A percentile compares a stretch with the other conserved stretches of the same genome.
Conservation (phyloP, 2,888 invertebrate genomes). For the Apodemia zela region DNA sequence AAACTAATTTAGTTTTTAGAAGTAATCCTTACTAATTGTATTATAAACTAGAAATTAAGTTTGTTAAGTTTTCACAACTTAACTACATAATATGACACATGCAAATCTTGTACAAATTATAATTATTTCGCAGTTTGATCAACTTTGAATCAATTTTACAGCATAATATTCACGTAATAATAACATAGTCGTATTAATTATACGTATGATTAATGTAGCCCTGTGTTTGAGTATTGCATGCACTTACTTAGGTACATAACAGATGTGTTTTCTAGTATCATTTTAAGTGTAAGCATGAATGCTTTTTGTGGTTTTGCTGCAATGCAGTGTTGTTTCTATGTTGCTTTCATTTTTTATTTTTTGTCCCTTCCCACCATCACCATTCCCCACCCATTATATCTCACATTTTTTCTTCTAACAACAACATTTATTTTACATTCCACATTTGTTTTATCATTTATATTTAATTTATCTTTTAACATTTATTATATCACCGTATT, state of each 20-base stretch:
- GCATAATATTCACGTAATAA: background rate
- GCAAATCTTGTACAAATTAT: too few species aligned
- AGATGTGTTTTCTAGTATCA: conserved; percentile 46
- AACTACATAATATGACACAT: too few species aligned
- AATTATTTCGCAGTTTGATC: too few species aligned
- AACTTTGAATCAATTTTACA: conserved; percentile 34
- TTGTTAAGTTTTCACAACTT: too few species aligned
- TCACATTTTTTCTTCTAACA: background rate
- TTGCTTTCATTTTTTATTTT: conserved; percentile 71
- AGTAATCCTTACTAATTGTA: too few species aligned
- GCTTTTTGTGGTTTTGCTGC: conserved; percentile 70
- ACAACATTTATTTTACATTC: too few species aligned
- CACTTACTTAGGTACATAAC: conserved; percentile 24
- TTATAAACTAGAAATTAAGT: too few species aligned
- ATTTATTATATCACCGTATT: background rate
- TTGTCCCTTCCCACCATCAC: conserved; percentile 46
- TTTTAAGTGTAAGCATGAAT: conserved; percentile 35
- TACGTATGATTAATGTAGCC: conserved; percentile 16
- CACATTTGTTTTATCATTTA: too few species aligned
- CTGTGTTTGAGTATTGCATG: conserved; percentile 27
- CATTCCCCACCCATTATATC: conserved; percentile 34
- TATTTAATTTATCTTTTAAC: too few species aligned
- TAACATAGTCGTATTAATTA: background rate
- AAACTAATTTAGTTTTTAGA: too few species aligned
- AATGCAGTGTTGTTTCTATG: conserved; percentile 65